These are phyloP conservation scores for Eupsilia transversa DNA, from an alignment of 2,888 invertebrate genomes.

Conservation along the genomic window DNA sequence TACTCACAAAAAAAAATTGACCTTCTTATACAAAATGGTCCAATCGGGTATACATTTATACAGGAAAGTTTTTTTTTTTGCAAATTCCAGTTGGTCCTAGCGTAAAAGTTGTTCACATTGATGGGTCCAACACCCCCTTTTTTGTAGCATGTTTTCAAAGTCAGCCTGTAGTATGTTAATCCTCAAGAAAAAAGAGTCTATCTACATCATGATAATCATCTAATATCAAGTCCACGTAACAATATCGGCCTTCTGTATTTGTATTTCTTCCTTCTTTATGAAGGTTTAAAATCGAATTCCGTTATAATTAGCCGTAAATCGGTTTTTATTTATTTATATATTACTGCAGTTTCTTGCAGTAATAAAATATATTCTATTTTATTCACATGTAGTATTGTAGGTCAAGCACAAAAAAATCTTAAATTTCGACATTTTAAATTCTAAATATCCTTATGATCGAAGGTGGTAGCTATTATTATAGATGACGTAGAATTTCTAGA, in stretches of 20 bases:
- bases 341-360: neutral
- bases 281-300: neutral
- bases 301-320: neutral
- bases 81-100: too few relatives aligned
- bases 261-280: neutral
- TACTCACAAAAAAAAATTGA: too few relatives aligned
- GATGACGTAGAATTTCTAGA: slow-evolving; percentile 24
- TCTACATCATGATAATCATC: neutral
- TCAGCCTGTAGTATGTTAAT: too few relatives aligned
- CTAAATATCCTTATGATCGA: neutral
- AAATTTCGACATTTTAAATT: neutral
- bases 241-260: neutral
- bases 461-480: slow-evolving; percentile 4
- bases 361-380: too few relatives aligned
- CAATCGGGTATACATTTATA: too few relatives aligned
- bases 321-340: neutral
- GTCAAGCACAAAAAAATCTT: neutral
- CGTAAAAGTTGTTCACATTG: too few relatives aligned
- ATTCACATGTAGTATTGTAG: too few relatives aligned
- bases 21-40: too few relatives aligned
- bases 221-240: neutral
- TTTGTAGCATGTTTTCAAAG: too few relatives aligned
- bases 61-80: too few relatives aligned
- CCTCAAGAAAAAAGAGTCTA: neutral
- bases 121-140: too few relatives aligned